phyloP scores from a whole-genome alignment of 23 tunicate genomes.

The Halocynthia roretzi region DNA sequence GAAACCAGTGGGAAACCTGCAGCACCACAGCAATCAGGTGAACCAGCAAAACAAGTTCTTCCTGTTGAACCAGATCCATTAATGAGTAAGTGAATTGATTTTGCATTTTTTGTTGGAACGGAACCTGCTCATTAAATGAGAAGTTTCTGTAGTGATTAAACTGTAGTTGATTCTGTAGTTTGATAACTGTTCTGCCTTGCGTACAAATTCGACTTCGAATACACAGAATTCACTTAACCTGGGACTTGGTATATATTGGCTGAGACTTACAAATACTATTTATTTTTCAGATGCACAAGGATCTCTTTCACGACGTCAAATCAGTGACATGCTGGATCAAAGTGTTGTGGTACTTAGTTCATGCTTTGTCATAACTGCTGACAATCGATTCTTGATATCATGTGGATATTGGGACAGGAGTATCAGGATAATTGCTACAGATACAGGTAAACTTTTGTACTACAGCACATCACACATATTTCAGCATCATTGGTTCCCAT shows the following conservation, averaged over 20 bases:
- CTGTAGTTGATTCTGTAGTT: too few species aligned
- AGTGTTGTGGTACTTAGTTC: slow-evolving; percentile 51
- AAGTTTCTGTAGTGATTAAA: background rate
- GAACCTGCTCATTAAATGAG: background rate
- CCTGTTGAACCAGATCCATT: slow-evolving; percentile 84
- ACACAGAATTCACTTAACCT: background rate
- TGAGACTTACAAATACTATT: background rate
- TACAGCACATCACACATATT: background rate
- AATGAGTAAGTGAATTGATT: slow-evolving; percentile 38
- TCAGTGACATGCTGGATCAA: slow-evolving; percentile 88
- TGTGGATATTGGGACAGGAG: slow-evolving; percentile 99
- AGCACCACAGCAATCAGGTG: background rate
- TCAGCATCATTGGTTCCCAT: background rate
- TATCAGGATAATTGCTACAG: slow-evolving; percentile 52
- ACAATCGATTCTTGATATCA: slow-evolving; percentile 69
- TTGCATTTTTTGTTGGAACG: background rate
- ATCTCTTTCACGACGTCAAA: slow-evolving; percentile 52
- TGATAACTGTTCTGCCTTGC: background rate
- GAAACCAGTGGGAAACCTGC: too few species aligned
- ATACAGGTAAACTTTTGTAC: slow-evolving; percentile 28
- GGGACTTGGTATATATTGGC: background rate
- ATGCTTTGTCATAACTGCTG: slow-evolving; percentile 89
- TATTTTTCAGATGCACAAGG: slow-evolving; percentile 31
- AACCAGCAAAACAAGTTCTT: slow-evolving; percentile 8
- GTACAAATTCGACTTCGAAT: background rate